A percentile compares a stretch with the other conserved stretches of the same genome.
phyloP scores from a whole-genome alignment of 2,113 vertebrate species.

The Sorex fumeus region DNA sequence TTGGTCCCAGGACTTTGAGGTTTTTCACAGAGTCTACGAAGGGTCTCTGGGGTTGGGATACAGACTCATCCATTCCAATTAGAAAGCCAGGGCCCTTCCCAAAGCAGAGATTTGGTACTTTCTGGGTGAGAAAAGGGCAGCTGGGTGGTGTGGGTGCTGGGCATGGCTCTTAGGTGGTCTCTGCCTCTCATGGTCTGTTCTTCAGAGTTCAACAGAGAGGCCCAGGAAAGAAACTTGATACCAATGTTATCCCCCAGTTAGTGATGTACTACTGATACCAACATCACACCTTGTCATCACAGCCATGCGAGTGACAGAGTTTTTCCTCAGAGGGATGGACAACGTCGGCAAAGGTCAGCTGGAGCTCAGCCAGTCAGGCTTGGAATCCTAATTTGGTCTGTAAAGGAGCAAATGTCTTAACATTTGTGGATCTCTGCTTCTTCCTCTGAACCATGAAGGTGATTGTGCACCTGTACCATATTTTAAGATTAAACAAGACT shows the following conservation, averaged over 20 bases:
- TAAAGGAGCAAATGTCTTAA: neutral
- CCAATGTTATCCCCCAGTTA: neutral
- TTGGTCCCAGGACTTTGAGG: neutral
- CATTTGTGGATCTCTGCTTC: conserved; percentile 27
- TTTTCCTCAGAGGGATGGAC: neutral
- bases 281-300: no score
- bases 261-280: neutral
- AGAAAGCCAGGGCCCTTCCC: neutral
- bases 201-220: neutral
- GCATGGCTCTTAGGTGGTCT: neutral
- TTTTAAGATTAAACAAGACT: conserved; percentile 58
- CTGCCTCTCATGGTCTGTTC: neutral
- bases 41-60: neutral
- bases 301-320: neutral
- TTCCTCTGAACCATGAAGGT: conserved; percentile 56
- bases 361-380: neutral
- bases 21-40: neutral
- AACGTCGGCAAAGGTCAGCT: accelerated
- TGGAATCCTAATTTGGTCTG: neutral
- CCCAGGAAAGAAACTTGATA: conserved; percentile 2
- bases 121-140: neutral
- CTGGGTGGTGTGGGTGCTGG: neutral
- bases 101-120: neutral
- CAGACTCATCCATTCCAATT: neutral
- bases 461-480: neutral